Conservation (phyloP, 2,113 vertebrate species). For the Pyxicephalus adspersus region DNA sequence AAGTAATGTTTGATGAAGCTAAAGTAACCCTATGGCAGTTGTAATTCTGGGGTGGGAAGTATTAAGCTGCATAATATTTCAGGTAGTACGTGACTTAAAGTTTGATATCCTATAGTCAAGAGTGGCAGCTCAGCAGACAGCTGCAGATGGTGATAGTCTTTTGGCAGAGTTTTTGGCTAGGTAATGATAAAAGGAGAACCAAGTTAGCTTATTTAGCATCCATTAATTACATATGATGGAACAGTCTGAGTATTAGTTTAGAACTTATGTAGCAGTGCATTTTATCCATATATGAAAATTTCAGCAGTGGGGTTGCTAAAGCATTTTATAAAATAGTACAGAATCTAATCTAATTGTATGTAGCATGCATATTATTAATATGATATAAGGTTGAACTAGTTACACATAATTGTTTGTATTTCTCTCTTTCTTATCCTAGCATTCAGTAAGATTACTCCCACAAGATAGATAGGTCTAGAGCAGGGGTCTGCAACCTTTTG, state of each 20-base stretch:
- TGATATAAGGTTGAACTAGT: too few relatives aligned
- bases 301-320: neutral
- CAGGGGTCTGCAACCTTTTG: too few relatives aligned
- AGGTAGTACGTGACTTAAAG: constrained; percentile 44
- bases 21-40: constrained; percentile 10
- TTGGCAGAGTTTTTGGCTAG: constrained; percentile 37
- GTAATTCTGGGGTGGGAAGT: constrained; percentile 20
- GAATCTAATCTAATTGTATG: too few relatives aligned
- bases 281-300: neutral
- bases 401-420: too few relatives aligned
- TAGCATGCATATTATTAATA: too few relatives aligned
- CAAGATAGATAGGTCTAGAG: too few relatives aligned
- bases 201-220: constrained; percentile 15
- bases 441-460: too few relatives aligned
- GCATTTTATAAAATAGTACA: too few relatives aligned
- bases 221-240: constrained; percentile 13
- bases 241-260: constrained; percentile 7
- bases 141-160: constrained; percentile 27
- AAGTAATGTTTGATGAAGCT: neutral
- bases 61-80: constrained; percentile 32
- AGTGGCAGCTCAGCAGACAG: constrained; percentile 29
- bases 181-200: constrained; percentile 30
- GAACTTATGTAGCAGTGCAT: constrained; percentile 7
- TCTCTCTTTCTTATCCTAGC: too few relatives aligned
- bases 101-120: constrained; percentile 27